A percentile compares a stretch with the other conserved stretches of the same genome.
These are phyloP conservation scores for Paracanthobrama guichenoti DNA, from an alignment of 2,113 vertebrate genomes.

Conservation along the genomic window DNA sequence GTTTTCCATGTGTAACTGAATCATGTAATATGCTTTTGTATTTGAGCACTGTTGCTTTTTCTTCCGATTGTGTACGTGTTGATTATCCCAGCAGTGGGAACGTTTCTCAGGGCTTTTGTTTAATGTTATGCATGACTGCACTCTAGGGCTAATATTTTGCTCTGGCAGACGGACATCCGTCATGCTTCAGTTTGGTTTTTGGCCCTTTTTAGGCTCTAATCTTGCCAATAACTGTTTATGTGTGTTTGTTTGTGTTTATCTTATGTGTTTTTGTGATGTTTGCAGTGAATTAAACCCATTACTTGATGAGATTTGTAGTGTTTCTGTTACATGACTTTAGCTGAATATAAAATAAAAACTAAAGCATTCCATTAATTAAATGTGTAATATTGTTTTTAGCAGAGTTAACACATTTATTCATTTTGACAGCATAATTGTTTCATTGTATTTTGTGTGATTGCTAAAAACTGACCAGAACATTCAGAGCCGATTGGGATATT, in stretches of 20 bases:
- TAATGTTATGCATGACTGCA: conserved; percentile 12
- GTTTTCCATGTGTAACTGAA: not conserved
- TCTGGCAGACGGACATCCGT: conserved; percentile 4
- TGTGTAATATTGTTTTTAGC: not conserved
- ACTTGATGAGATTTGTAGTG: not conserved
- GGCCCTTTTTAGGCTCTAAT: not conserved
- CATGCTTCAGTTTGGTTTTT: conserved; percentile 13
- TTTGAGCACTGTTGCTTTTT: not conserved
- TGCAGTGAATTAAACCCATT: not conserved
- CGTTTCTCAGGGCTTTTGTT: conserved; percentile 26
- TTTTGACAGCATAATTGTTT: conserved; percentile 2
- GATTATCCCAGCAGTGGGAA: not conserved
- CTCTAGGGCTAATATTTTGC: conserved; percentile 16
- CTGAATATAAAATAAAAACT: conserved; percentile 1
- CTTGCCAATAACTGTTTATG: not conserved
- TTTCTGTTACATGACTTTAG: not conserved
- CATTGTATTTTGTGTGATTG: not conserved
- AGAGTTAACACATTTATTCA: not conserved
- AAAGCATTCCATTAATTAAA: not conserved
- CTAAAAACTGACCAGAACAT: not conserved
- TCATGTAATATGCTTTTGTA: not conserved
- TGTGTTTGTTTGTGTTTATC: conserved; percentile 17
- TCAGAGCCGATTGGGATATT: not conserved
- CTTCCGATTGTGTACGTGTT: not conserved
- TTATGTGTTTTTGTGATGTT: not conserved